Evolutionary conservation across 2,797 vertebrate species (phyloP).

Genomic region (Falco berigora): DNA sequence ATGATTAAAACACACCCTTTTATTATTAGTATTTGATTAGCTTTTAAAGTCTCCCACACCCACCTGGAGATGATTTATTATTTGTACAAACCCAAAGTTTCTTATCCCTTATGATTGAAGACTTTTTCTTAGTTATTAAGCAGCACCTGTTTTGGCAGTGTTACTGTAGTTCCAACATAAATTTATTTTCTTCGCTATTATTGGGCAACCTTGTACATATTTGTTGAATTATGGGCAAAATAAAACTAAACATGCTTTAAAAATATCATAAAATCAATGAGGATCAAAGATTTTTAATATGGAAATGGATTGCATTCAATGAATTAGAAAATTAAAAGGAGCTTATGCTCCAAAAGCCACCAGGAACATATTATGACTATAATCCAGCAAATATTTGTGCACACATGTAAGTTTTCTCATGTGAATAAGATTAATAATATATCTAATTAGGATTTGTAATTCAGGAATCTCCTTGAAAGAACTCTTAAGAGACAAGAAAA

Average conservation of each 20-base stretch:
- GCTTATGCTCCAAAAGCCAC: neutral
- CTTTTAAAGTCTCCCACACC: neutral
- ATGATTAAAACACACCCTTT: neutral
- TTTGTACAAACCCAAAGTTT: neutral
- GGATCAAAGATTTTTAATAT: neutral
- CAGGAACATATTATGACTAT: neutral
- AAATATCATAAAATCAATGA: neutral
- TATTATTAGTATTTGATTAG: neutral
- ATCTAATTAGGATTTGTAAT: slow-evolving; percentile 29
- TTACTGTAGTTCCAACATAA: neutral
- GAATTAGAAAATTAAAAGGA: slow-evolving; percentile 37
- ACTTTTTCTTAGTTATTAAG: neutral
- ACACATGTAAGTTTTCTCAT: neutral
- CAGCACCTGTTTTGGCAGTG: neutral
- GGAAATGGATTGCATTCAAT: neutral
- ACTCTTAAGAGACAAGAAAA: neutral
- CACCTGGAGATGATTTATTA: neutral
- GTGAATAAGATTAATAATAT: slow-evolving; percentile 35
- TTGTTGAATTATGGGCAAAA: neutral
- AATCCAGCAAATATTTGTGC: slow-evolving; percentile 45
- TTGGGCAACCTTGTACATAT: neutral
- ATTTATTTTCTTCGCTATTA: neutral
- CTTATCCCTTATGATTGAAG: neutral
- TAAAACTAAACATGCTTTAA: neutral
- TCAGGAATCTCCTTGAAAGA: neutral